Percentiles rank a stretch among this genome's conserved stretches.
phyloP scores from a whole-genome alignment of 1,140 invertebrate species.

The Helicorthomorpha holstii region DNA sequence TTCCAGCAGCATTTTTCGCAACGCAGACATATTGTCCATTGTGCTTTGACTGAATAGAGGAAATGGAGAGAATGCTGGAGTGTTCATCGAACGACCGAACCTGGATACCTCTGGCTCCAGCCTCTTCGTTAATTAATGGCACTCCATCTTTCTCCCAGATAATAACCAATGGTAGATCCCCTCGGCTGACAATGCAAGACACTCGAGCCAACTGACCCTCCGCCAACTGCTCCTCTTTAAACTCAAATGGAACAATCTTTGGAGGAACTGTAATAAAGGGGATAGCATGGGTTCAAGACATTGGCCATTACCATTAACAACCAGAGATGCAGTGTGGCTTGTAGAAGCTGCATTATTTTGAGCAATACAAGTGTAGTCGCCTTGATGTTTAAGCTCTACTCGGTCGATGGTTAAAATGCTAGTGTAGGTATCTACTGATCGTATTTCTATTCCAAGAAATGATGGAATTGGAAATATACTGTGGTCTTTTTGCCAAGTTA shows the following conservation, averaged over 20 bases:
- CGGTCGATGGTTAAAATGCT: constrained; percentile 29
- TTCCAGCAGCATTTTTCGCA: neutral
- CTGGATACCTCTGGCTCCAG: neutral
- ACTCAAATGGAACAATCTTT: constrained; percentile 9
- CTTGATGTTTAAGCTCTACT: constrained; percentile 14
- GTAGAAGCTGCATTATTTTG: constrained; percentile 58
- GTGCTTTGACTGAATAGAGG: neutral
- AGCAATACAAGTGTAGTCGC: constrained; percentile 21
- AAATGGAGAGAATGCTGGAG: constrained; percentile 9
- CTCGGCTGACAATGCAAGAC: constrained; percentile 64
- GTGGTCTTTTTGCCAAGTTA: constrained; percentile 42
- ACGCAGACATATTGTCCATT: neutral
- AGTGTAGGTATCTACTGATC: constrained; percentile 27
- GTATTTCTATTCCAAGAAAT: constrained; percentile 22
- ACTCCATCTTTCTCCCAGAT: neutral
- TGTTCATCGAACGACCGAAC: constrained; percentile 1
- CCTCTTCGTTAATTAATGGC: neutral
- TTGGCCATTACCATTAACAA: constrained; percentile 53
- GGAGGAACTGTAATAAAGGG: constrained; percentile 13
- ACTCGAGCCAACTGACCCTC: constrained; percentile 68
- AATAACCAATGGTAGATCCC: constrained; percentile 16
- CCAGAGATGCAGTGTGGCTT: constrained; percentile 51
- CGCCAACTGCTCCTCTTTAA: constrained; percentile 40
- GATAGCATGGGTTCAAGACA: neutral
- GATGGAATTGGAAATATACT: constrained; percentile 20